These are phyloP conservation scores for Hemitrygon akajei DNA, from an alignment of 2,797 vertebrate genomes.

Conservation along the genomic window DNA sequence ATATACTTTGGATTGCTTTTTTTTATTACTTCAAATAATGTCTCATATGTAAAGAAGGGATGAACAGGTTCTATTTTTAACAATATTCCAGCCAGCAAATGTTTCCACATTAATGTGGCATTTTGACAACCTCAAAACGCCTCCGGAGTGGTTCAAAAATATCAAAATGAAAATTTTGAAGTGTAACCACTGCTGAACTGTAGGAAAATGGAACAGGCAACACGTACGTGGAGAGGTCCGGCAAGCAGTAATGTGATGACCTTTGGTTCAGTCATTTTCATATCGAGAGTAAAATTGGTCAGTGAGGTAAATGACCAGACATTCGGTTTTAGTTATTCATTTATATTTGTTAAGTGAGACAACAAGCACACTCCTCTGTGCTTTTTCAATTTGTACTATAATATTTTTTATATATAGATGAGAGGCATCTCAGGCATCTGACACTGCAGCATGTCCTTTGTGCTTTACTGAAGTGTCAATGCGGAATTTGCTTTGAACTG, in stretches of 20 bases:
- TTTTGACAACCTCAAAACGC: neutral
- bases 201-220: neutral
- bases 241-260: neutral
- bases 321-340: neutral
- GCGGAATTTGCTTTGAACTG: too few relatives aligned
- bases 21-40: neutral
- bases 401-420: neutral
- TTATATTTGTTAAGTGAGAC: neutral
- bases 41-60: neutral
- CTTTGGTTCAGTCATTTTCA: neutral
- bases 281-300: neutral
- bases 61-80: neutral
- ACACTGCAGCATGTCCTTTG: too few relatives aligned
- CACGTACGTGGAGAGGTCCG: neutral
- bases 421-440: too few relatives aligned
- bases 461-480: too few relatives aligned
- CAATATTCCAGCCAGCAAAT: neutral
- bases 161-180: too few relatives aligned
- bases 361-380: neutral
- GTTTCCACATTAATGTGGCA: neutral
- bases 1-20: neutral
- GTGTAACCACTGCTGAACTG: neutral
- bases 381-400: neutral
- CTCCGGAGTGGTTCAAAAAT: neutral
- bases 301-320: neutral